Base-by-base conservation (phyloP, 2,797 vertebrate genomes). In the Erithacus rubecula region DNA sequence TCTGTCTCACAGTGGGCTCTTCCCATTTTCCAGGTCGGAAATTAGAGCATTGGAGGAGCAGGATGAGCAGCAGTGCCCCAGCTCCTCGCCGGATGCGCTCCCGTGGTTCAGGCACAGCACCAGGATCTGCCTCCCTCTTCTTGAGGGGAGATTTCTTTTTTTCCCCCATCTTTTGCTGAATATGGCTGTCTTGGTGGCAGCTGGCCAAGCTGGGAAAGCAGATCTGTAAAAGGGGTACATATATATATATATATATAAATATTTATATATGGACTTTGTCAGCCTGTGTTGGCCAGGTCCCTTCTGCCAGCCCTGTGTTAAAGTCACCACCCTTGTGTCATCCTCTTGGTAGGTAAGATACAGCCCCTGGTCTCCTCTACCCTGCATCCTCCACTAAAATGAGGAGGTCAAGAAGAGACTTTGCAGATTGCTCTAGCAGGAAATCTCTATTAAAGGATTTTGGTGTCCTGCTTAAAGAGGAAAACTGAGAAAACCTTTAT, bases 171-270 rank as follows among this genome's bases (percentile, higher is more conserved):
- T 53, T 71, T 44, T 59, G 52, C 65, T 87, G 83, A 72, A 53
- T 4, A 1, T 27, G 81, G 51, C 29, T 91, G 65, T 55, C 58
- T 65, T 5, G 3, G 62, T 83, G 94, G 77, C 93, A 93, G 39
- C 60, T 80, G 24, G 27, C 67, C 90, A 92, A 71, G 72, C 53
- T 83, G 63, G 67, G 64, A 77, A 43, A 70, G 87, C 39, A 86
- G 49, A 56, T 78, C 83, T 69, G 83, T 75, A 89, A 79, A 86
- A 26, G 26, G 24, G 7, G 29, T 21, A 20, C 7, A 39, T 2
- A 39, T 7, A 13, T 13, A 24, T 32, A 39, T 2, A 39, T 7
- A 13, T 13, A 24, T 32, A 13, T 52, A 26, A n/a, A 34, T 34
- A 80, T 69, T 36, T 17, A 13, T 5, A 15, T 6, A 29, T 24